Conservation (phyloP, 92 coral and sea anemone species). For the Meandrina meandrites region DNA sequence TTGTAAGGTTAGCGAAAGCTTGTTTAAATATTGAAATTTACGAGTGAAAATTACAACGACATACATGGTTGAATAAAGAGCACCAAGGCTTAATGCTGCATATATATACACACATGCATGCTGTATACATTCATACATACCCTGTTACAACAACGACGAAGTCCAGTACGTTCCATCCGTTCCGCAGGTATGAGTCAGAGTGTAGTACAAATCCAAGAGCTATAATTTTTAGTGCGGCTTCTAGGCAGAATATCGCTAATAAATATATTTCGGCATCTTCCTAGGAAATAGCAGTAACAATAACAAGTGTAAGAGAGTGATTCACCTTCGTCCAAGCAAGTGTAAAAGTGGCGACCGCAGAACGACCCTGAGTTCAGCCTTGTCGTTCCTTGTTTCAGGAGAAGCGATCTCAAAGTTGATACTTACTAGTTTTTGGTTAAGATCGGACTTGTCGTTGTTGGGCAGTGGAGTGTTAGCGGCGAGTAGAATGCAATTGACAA, state of each 20-base stretch:
- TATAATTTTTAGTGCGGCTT: slow-evolving; percentile 78
- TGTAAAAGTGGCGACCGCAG: not conserved
- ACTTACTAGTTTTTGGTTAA: slow-evolving; percentile 82
- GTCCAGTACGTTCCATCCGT: slow-evolving; percentile 97
- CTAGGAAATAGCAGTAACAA: slow-evolving; percentile 56
- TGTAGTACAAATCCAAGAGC: slow-evolving; percentile 93
- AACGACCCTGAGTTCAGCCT: not conserved
- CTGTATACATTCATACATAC: slow-evolving; percentile 67
- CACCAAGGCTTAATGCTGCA: slow-evolving; percentile 32
- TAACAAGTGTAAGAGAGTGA: slow-evolving; percentile 36
- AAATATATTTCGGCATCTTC: slow-evolving; percentile 94
- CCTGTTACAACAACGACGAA: slow-evolving; percentile 97
- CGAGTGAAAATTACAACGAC: slow-evolving; percentile 45
- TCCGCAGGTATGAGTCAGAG: slow-evolving; percentile 87
- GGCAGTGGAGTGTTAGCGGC: slow-evolving; percentile 98
- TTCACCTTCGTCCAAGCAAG: slow-evolving; percentile 1
- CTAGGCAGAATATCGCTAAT: slow-evolving; percentile 92
- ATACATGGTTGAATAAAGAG: slow-evolving; percentile 43
- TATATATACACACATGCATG: slow-evolving; percentile 18
- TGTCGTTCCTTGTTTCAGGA: slow-evolving; percentile 15
- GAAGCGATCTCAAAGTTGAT: not conserved
- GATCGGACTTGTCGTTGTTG: slow-evolving; percentile 80
- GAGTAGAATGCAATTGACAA: slow-evolving; percentile 96
- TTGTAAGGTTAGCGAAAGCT: not conserved
- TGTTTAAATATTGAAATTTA: slow-evolving; percentile 47